Evolutionary conservation across 1,140 invertebrate genomes (phyloP).

Genomic region (Trichogramma pretiosum): DNA sequence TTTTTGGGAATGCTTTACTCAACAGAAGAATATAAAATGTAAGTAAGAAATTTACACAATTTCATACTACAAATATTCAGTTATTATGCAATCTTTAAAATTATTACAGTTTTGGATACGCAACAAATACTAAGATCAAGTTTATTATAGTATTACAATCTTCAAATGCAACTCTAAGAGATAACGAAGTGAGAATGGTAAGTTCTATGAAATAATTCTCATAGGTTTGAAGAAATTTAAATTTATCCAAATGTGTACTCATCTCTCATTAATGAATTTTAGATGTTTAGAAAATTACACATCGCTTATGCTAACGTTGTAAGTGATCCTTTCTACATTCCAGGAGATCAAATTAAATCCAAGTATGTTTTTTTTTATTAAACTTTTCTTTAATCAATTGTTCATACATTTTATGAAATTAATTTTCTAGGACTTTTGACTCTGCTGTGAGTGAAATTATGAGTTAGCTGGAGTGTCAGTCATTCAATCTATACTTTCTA

Average conservation of each 20-base stretch:
- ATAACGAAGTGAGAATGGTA: slow-evolving; percentile 91
- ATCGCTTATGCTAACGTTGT: slow-evolving; percentile 84
- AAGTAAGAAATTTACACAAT: slow-evolving; percentile 30
- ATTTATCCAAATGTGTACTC: too few species aligned
- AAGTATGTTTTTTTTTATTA: slow-evolving; percentile 52
- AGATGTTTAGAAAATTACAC: slow-evolving; percentile 87
- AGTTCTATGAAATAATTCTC: slow-evolving; percentile 27
- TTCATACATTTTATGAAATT: background rate
- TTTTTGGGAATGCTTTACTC: slow-evolving; percentile 88
- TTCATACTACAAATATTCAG: slow-evolving; percentile 1
- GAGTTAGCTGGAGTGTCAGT: too few species aligned
- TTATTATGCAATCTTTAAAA: background rate
- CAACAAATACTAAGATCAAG: slow-evolving; percentile 95
- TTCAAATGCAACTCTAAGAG: slow-evolving; percentile 73
- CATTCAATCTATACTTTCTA: too few species aligned
- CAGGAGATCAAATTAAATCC: slow-evolving; percentile 72
- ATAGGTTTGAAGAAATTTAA: slow-evolving; percentile 8
- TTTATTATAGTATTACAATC: slow-evolving; percentile 91
- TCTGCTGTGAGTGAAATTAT: slow-evolving; percentile 37
- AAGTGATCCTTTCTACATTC: slow-evolving; percentile 91
- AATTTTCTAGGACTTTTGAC: slow-evolving; percentile 35
- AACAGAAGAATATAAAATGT: slow-evolving; percentile 97
- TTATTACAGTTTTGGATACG: slow-evolving; percentile 66
- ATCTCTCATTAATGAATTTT: slow-evolving; percentile 34
- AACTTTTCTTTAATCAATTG: background rate